Conservation (phyloP, 2,113 vertebrate genomes). For the Varanus komodoensis region DNA sequence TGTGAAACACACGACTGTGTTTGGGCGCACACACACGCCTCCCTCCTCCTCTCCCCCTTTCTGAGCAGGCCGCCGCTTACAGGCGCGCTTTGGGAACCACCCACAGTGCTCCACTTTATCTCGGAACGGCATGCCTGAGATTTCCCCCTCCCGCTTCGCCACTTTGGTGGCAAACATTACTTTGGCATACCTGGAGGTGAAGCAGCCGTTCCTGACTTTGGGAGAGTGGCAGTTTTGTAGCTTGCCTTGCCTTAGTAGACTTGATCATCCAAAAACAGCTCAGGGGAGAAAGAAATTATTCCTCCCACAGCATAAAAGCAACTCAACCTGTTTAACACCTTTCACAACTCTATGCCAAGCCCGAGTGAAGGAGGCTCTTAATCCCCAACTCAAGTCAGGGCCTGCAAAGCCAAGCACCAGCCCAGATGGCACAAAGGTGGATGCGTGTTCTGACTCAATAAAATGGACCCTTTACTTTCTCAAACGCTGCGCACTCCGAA, state of each 20-base stretch:
- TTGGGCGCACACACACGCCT: not conserved
- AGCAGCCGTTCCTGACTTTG: not conserved
- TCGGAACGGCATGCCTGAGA: not conserved
- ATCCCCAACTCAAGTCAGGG: slow-evolving; percentile 46
- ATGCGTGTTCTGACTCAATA: not conserved
- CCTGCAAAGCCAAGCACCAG: not conserved
- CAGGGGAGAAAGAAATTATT: slow-evolving; percentile 41
- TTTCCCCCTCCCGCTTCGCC: not conserved
- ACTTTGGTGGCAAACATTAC: not conserved
- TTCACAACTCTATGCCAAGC: slow-evolving; percentile 23
- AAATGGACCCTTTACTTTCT: not conserved
- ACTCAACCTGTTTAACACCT: slow-evolving; percentile 67
- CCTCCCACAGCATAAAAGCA: slow-evolving; percentile 67
- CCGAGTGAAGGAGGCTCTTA: slow-evolving; percentile 12
- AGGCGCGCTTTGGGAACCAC: not conserved
- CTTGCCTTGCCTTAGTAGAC: slow-evolving; percentile 49
- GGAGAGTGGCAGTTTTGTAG: slow-evolving; percentile 35
- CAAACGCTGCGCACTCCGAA: slow-evolving; percentile 1
- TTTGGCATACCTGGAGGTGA: slow-evolving; percentile 23
- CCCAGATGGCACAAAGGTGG: not conserved
- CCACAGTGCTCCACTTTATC: not conserved
- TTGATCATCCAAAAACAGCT: slow-evolving; percentile 45
- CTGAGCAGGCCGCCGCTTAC: not conserved
- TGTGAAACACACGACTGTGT: not conserved
- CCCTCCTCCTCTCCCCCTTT: accelerated